Base-by-base conservation (phyloP, 2,888 invertebrate genomes). In the Machimus rusticus region DNA sequence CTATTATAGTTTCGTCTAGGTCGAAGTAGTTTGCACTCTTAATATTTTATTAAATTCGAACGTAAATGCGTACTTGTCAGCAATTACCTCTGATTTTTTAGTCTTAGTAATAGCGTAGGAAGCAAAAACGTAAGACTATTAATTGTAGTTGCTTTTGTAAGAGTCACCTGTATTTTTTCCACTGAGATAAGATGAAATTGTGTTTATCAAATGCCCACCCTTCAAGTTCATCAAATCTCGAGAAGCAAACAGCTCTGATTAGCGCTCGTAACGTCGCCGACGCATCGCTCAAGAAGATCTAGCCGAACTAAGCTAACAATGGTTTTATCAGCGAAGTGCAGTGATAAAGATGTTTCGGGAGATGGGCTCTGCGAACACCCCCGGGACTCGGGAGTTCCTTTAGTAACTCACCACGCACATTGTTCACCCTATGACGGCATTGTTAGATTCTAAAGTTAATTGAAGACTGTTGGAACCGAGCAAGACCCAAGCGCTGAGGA, bases 401-500 rank as follows among this genome's bases (percentile, higher is more conserved):
- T 28, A 12, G 23, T 5, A 76, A 34, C 76, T 51, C 79, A 79
- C 79, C 79, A 79, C 79, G 16, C 34, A n/a, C 4, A 23, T 51
- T 51, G 51, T 16, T 51, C 82, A 82, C 57, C 82, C 82, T 39
- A 19, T 82, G 82, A 66, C 57, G 57, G 51, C 66, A 82, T 82
- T 82, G 57, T 57, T 82, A 66, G 39, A 82, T 23, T 82, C 19
- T 82, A 23, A 82, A 37, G 6, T 82, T 37, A 66, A 66, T 57
- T 82, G 82, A 82, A 82, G 82, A 82, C 82, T 19, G 37, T 57
- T 31, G 31, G 55, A 19, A 34, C 55, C 3, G 57, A 34, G 51
- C 79, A 79, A 51, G 79, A 79, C 43, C 55, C 55, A 37, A 57
- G 82, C n/a, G 82, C 82, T 66, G 82, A 82, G 82, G 82, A 82